Evolutionary conservation across 2,797 vertebrate species (phyloP).

Genomic region (Enteromius trimaculatus): DNA sequence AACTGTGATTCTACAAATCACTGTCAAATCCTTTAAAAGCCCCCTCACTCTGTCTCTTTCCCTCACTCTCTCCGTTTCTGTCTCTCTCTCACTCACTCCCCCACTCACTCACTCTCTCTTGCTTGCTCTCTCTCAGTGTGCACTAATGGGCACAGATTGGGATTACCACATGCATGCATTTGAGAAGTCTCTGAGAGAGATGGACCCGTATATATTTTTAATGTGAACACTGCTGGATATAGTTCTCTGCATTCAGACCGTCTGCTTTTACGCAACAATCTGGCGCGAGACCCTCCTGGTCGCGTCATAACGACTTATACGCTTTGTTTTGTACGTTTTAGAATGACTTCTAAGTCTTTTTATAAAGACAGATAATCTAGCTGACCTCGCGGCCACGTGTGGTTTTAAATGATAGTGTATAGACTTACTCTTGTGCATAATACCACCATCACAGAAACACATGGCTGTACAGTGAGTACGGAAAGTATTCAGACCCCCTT

Average conservation of each 20-base stretch:
- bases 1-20: slow-evolving; percentile 81
- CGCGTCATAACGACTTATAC: not conserved
- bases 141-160: slow-evolving; percentile 83
- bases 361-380: slow-evolving; percentile 41
- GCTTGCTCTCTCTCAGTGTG: slow-evolving; percentile 57
- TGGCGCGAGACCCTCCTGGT: not conserved
- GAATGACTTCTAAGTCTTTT: not conserved
- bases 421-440: slow-evolving; percentile 18
- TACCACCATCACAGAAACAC: slow-evolving; percentile 28
- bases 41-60: slow-evolving; percentile 59
- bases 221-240: slow-evolving; percentile 43
- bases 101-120: slow-evolving; percentile 22
- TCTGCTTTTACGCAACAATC: slow-evolving; percentile 28
- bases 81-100: slow-evolving; percentile 58
- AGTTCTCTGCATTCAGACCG: slow-evolving; percentile 2
- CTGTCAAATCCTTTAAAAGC: slow-evolving; percentile 81
- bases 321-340: not conserved
- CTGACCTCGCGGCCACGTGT: slow-evolving; percentile 33
- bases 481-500: no score
- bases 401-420: slow-evolving; percentile 37
- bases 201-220: slow-evolving; percentile 51
- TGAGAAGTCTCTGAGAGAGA: slow-evolving; percentile 68
- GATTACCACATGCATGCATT: slow-evolving; percentile 80
- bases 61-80: slow-evolving; percentile 62
- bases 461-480: slow-evolving; percentile 12